Base-by-base conservation (phyloP, 2,888 invertebrate genomes). In the Eupsilia transversa region DNA sequence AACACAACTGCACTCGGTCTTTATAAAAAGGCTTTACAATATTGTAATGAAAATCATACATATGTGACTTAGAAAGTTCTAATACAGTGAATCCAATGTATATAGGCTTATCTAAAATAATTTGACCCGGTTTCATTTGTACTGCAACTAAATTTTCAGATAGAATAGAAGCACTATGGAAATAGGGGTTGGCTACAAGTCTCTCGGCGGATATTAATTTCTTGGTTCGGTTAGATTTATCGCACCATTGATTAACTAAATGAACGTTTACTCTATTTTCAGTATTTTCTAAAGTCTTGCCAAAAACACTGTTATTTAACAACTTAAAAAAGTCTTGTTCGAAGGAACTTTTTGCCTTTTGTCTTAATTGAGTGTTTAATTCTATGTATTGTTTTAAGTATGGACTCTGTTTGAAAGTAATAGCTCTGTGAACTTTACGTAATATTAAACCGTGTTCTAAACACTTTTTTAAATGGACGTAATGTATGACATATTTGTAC, bases 291-390 rank as follows among this genome's bases (percentile, higher is more conserved):
- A 61, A 61, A 0, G 41, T 61, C n/a, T 65, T 65, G 0, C 65
- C 65, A 9, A 54, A 54, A 17, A 66, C 54, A 54, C 54, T 54
- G 38, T 54, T 66, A 1, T 66, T 66, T 4, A 54, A 54, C 6
- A 63, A 54, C 9, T 54, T 66, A 14, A 66, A 66, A 54, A 66
- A 66, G 10, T 54, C 66, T 66, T 54, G 54, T 38, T 66, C 52
- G 38, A 66, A 66, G 0, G 54, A 27, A 66, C 38, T 54, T 30
- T 63, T 63, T 54, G 66, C 54, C 17, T 66, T 5, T 38, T 66
- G 66, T 38, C 66, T 20, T 35, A 64, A 49, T 52, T 52, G 33
- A 33, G 66, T 66, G 27, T 66, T 54, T 38, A 66, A 56, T 54
- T 54, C 54, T 38, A 66, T 67, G 6, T 54, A 66, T 7, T 52